These are phyloP conservation scores for Paratilapia polleni DNA, from an alignment of 2,113 vertebrate genomes.

Conservation along the genomic window DNA sequence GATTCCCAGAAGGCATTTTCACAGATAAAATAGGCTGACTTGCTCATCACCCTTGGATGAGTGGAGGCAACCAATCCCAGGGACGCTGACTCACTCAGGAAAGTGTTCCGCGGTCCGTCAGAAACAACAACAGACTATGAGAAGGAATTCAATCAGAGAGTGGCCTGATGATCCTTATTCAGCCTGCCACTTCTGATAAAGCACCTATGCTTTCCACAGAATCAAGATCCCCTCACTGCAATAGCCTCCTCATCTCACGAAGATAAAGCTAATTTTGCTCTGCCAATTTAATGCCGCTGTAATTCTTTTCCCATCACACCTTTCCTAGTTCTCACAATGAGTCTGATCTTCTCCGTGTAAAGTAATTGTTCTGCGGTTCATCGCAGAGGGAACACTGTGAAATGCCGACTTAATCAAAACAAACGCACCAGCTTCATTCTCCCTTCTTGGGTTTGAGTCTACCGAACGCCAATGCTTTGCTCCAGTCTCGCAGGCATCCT, in stretches of 20 bases:
- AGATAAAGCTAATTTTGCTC: slow-evolving; percentile 50
- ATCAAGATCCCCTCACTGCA: neutral
- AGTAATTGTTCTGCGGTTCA: slow-evolving; percentile 58
- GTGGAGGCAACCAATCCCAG: slow-evolving; percentile 53
- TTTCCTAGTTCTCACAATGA: slow-evolving; percentile 27
- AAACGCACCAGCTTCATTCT: slow-evolving; percentile 40
- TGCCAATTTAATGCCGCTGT: slow-evolving; percentile 37
- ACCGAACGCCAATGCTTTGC: slow-evolving; percentile 18
- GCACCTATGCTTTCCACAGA: slow-evolving; percentile 45
- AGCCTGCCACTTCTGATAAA: slow-evolving; percentile 69
- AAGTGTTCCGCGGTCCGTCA: slow-evolving; percentile 41
- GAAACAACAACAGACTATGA: slow-evolving; percentile 56
- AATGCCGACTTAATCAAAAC: slow-evolving; percentile 70
- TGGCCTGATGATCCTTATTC: slow-evolving; percentile 65
- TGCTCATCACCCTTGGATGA: slow-evolving; percentile 65
- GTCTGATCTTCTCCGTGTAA: slow-evolving; percentile 50
- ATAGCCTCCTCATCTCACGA: slow-evolving; percentile 15
- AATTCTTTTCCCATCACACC: slow-evolving; percentile 49
- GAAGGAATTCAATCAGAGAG: slow-evolving; percentile 68
- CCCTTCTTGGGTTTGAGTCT: slow-evolving; percentile 5
- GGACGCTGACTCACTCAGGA: slow-evolving; percentile 53
- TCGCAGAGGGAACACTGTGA: slow-evolving; percentile 29
- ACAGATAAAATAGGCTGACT: slow-evolving; percentile 61
- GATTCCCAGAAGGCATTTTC: slow-evolving; percentile 60
- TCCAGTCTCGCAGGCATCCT: slow-evolving; percentile 52